A percentile compares a stretch with the other conserved stretches of the same genome.
Conservation (phyloP, 2,113 vertebrate species). For the Amblyornis subalaris region DNA sequence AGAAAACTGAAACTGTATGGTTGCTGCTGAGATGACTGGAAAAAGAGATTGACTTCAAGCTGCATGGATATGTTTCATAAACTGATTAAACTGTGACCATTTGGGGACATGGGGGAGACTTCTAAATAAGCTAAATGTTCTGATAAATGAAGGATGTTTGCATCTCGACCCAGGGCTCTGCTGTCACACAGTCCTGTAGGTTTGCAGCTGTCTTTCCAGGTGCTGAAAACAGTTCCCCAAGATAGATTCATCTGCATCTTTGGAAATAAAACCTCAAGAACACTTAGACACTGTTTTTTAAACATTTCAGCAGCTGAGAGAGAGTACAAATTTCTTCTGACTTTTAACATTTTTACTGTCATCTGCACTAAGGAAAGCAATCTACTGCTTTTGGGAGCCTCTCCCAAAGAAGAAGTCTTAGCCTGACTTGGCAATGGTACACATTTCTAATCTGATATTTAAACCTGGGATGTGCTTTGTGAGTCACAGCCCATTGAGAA, state of each 20-base stretch:
- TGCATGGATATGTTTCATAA: not conserved
- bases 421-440: not conserved
- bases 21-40: not conserved
- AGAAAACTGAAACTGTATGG: not conserved
- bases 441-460: not conserved
- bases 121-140: not conserved
- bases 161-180: not conserved
- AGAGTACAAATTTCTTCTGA: not conserved
- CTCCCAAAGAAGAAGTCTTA: not conserved
- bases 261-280: not conserved
- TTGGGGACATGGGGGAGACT: not conserved
- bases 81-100: not conserved
- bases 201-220: not conserved
- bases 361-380: not conserved
- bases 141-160: not conserved
- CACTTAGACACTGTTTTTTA: not conserved
- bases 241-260: not conserved
- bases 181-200: not conserved
- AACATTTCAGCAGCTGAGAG: not conserved
- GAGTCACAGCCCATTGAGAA: not conserved
- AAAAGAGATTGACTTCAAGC: not conserved
- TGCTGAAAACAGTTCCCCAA: not conserved
- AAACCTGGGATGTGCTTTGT: not conserved
- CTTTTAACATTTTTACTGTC: not conserved
- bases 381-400: not conserved